Percentiles rank a stretch among this genome's conserved stretches.
phyloP scores from a whole-genome alignment of 2,113 vertebrate genomes.

The Calidris pugnax region DNA sequence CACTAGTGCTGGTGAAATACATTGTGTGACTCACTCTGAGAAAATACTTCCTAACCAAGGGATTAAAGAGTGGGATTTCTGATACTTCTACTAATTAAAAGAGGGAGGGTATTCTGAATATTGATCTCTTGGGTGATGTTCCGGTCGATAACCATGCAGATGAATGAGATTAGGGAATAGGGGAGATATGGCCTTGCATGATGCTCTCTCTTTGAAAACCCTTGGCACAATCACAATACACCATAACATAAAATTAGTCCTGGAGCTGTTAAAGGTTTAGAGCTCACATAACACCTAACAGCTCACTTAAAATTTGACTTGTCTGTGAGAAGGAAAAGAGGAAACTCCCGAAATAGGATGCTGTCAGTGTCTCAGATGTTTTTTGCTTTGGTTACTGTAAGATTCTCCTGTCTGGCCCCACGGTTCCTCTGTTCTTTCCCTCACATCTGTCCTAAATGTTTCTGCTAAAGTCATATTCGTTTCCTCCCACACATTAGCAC shows the following conservation, averaged over 20 bases:
- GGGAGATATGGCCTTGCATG: neutral
- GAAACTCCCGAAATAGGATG: neutral
- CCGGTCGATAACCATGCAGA: neutral
- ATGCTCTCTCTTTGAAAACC: neutral
- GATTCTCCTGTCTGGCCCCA: neutral
- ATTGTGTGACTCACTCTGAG: neutral
- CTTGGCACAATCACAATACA: neutral
- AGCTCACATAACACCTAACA: neutral
- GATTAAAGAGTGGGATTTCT: neutral
- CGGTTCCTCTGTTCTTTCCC: neutral
- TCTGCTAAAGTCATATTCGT: neutral
- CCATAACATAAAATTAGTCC: neutral
- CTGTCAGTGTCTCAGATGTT: neutral
- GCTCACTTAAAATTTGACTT: neutral
- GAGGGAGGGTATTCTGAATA: neutral
- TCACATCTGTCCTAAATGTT: slow-evolving; percentile 42
- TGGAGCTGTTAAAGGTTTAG: neutral
- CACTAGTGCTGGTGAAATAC: neutral
- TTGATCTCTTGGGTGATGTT: neutral
- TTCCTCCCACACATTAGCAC: slow-evolving; percentile 42
- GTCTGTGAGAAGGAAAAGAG: neutral
- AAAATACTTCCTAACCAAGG: neutral
- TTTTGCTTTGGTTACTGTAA: slow-evolving; percentile 20
- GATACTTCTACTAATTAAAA: neutral
- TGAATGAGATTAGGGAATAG: neutral